Evolutionary conservation across 23 tunicate genomes (phyloP).

Genomic region (Halocynthia roretzi): DNA sequence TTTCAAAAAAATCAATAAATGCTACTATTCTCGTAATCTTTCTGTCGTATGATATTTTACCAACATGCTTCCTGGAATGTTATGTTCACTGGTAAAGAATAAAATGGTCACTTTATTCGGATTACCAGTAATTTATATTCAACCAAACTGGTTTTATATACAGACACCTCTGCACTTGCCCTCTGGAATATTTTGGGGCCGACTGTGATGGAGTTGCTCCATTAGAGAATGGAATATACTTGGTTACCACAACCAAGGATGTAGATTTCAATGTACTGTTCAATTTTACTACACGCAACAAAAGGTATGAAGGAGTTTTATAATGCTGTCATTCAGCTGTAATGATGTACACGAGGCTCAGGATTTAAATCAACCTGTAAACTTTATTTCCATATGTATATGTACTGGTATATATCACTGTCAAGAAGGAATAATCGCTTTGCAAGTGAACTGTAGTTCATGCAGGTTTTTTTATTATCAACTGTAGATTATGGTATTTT

Average conservation of each 20-base stretch:
- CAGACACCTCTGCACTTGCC: constrained; percentile 1
- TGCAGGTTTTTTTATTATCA: too few species aligned
- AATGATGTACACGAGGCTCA: neutral
- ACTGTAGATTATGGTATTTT: too few species aligned
- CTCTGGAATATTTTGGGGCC: neutral
- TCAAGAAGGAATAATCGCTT: too few species aligned
- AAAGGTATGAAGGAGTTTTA: neutral
- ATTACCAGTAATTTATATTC: neutral
- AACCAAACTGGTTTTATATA: neutral
- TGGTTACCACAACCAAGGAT: neutral
- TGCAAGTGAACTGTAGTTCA: too few species aligned
- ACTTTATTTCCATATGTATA: too few species aligned
- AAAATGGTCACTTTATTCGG: neutral
- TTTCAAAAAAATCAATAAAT: too few species aligned
- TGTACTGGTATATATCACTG: too few species aligned
- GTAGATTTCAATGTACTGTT: neutral
- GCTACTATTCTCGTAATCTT: too few species aligned
- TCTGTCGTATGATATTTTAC: too few species aligned
- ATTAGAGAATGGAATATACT: neutral
- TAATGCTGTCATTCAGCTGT: neutral
- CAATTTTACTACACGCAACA: neutral
- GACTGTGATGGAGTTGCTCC: neutral
- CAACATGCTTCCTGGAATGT: too few species aligned
- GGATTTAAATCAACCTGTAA: too few species aligned
- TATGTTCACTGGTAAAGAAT: too few species aligned